Evolutionary conservation across 1,140 invertebrate genomes (phyloP), one percentile per base, ranked within the genome.

Genomic region (Battus philenor): DNA sequence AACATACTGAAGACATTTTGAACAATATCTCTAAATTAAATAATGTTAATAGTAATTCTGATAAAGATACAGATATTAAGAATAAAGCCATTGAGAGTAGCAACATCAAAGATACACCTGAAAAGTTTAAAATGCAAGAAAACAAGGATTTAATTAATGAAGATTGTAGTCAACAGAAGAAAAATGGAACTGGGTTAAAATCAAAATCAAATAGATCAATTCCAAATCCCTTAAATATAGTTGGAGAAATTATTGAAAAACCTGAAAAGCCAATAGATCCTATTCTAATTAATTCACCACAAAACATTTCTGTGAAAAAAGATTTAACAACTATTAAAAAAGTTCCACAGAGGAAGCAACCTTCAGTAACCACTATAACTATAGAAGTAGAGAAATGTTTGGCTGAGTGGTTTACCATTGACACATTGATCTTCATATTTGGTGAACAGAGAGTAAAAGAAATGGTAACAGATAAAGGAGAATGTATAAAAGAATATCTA

Each of bases 381-480:
- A 73, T 85, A 47, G 69, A 86, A 54, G 78, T 90, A 20, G 87
- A 88, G 63, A 87, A 87, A 64, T 86, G 80, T 64, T 49, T 90
- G 12, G 70, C 83, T 8, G 87, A 90, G 67, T 90, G 89, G 90
- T 82, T 90, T 47, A 88, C 86, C n/a, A 53, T 90, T 10, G 89
- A 90, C 38, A 87, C 88, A 1, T 63, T 88, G 41, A 59, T 88
- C 4, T 88, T 87, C 55, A 48, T 90, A 39, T 87, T 88, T 71
- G 88, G 89, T 1, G 87, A 90, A 65, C 70, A 79, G 20, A 87
- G 76, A 72, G 76, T 90, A 2, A 89, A 86, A 70, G 75, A 88
- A 68, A 78, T 89, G 50, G 69, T 90, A 1, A 54, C 69, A 31
- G 86, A 88, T 39, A 89, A 89, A 67, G 87, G 86, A 32, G 73